A percentile compares a stretch with the other conserved stretches of the same genome.
Evolutionary conservation across 2,888 invertebrate genomes (phyloP).

Genomic region (Pristionchus fissidentatus): DNA sequence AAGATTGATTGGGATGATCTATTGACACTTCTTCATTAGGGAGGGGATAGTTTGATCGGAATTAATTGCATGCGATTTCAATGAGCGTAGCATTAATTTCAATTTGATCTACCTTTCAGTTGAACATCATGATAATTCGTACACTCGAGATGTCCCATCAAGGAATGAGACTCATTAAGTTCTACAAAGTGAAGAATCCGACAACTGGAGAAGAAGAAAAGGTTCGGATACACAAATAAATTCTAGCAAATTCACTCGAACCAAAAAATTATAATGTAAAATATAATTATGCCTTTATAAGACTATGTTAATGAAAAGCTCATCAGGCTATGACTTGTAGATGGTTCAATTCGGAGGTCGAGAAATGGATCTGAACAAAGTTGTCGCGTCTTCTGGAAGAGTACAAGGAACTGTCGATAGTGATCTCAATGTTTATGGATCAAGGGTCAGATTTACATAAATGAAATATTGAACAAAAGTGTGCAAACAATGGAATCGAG

Average conservation of each 20-base stretch:
- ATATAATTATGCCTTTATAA: not conserved
- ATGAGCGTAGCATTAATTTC: too few species aligned
- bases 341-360: conserved; percentile 72
- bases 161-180: conserved; percentile 46
- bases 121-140: conserved; percentile 41
- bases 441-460: conserved; percentile 61
- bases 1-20: too few species aligned
- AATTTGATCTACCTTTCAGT: conserved; percentile 12
- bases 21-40: not conserved
- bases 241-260: too few species aligned
- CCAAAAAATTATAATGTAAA: too few species aligned
- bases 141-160: conserved; percentile 45
- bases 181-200: conserved; percentile 39
- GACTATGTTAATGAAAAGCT: not conserved
- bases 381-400: conserved; percentile 66
- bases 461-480: not conserved
- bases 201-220: conserved; percentile 45
- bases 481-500: not conserved
- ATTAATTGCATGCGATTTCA: too few species aligned
- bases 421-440: conserved; percentile 62
- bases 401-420: conserved; percentile 65
- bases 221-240: not conserved
- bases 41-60: too few species aligned
- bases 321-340: conserved; percentile 42
- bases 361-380: conserved; percentile 69